Evolutionary conservation across 2,113 vertebrate genomes (phyloP).

Genomic region (Melierax canorus): DNA sequence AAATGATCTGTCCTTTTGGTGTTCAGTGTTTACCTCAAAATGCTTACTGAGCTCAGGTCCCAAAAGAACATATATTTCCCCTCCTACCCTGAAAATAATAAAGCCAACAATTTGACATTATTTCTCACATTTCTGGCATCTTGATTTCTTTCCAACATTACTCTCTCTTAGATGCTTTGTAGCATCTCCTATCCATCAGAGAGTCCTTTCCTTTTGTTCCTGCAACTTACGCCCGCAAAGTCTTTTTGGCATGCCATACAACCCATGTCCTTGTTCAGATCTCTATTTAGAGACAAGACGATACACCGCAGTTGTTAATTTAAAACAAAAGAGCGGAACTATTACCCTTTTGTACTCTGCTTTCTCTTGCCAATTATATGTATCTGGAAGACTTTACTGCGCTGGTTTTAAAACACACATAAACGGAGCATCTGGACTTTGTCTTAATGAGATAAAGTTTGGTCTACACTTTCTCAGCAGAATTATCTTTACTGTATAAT

Average conservation of each 20-base stretch:
- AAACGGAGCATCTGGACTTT: conserved; percentile 62
- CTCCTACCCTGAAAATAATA: neutral
- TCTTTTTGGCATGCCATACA: neutral
- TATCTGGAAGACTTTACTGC: conserved; percentile 23
- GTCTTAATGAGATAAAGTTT: conserved; percentile 69
- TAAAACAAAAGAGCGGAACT: neutral
- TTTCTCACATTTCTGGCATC: neutral
- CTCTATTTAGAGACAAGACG: neutral
- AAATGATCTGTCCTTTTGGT: neutral
- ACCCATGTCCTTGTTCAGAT: neutral
- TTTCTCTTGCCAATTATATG: conserved; percentile 34
- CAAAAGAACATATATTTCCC: neutral
- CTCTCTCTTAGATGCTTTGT: neutral
- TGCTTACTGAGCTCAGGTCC: neutral
- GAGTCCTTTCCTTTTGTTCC: neutral
- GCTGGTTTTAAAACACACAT: conserved; percentile 39
- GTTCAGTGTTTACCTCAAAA: neutral
- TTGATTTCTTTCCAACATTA: neutral
- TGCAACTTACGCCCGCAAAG: neutral
- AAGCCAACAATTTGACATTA: neutral
- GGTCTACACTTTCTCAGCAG: conserved; percentile 41
- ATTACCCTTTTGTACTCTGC: neutral
- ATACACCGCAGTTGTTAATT: conserved; percentile 13
- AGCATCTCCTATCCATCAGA: neutral
- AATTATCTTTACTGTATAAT: conserved; percentile 54